Base-by-base conservation (phyloP, 1,140 invertebrate species). In the Aporrectodea caliginosa region DNA sequence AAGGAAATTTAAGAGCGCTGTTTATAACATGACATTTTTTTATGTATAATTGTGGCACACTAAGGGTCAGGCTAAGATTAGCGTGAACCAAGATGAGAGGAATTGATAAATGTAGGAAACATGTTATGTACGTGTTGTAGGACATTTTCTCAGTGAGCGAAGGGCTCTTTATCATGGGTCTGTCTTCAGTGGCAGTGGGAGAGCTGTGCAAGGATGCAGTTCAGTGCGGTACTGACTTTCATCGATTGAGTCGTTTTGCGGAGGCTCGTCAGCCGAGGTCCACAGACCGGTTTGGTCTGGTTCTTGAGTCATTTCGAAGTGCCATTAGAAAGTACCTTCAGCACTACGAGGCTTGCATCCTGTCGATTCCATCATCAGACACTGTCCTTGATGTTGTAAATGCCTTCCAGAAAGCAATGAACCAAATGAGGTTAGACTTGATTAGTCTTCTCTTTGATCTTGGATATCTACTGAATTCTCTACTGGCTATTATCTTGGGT, bases 391-490 rank as follows among this genome's bases (percentile, higher is more conserved):
- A 58, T 12, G 6, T 58, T 22, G 22, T 58, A 22, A 58, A 58
- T 58, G 22, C 22, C 43, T 6, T 58, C 6, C 43, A 58, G 43
- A 58, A 58, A 22, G 6, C 43, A 12, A 22, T 22, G 43, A 58
- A 58, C 22, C 43, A 58, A 22, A 58, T 58, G 22, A 58, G 43
- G 72, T 83, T 78, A 22, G n/a, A n/a, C n/a, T n/a, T n/a, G n/a
- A n/a, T n/a, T n/a, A n/a, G n/a, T n/a, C n/a, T n/a, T n/a, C n/a
- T n/a, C n/a, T n/a, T n/a, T n/a, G n/a, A n/a, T n/a, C n/a, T n/a
- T n/a, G n/a, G n/a, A n/a, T n/a, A n/a, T n/a, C n/a, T n/a, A n/a
- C n/a, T n/a, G n/a, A n/a, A n/a, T n/a, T n/a, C n/a, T n/a, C n/a
- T n/a, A n/a, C n/a, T n/a, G n/a, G n/a, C n/a, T n/a, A n/a, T n/a